Evolutionary conservation across 2,113 vertebrate genomes (phyloP).

Genomic region (Nipponia nippon): DNA sequence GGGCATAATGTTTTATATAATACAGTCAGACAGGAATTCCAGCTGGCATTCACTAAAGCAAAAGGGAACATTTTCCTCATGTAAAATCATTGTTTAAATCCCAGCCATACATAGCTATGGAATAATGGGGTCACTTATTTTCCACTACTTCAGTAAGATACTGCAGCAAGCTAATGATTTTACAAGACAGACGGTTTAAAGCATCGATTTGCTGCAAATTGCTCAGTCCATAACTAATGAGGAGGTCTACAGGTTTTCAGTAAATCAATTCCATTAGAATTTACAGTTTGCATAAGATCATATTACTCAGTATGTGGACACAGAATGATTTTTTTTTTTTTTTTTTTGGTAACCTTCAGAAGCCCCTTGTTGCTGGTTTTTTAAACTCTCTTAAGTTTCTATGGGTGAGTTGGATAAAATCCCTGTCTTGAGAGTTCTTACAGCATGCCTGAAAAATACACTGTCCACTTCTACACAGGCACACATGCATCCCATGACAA

Average conservation of each 20-base stretch:
- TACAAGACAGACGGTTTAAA: neutral
- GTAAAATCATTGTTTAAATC: neutral
- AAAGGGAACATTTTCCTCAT: neutral
- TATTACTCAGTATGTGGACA: neutral
- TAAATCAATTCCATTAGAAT: constrained; percentile 19
- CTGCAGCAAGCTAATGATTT: constrained; percentile 6
- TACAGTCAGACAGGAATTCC: neutral
- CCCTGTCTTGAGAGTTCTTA: neutral
- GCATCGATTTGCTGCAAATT: constrained; percentile 29
- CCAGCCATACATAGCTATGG: neutral
- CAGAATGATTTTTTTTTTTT: neutral
- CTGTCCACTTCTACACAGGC: neutral
- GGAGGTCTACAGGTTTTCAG: neutral
- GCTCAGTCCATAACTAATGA: constrained; percentile 25
- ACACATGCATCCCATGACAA: neutral
- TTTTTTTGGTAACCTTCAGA: neutral
- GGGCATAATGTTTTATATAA: neutral
- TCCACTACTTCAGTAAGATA: neutral
- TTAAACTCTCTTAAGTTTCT: neutral
- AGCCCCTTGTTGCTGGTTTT: neutral
- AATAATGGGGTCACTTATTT: constrained; percentile 19
- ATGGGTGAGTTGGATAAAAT: neutral
- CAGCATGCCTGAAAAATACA: constrained; percentile 7
- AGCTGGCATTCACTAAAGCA: neutral
- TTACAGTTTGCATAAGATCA: constrained; percentile 8